Evolutionary conservation across 2,797 vertebrate species (phyloP), one percentile per base, ranked within the genome.

Genomic region (Meda fulgida): DNA sequence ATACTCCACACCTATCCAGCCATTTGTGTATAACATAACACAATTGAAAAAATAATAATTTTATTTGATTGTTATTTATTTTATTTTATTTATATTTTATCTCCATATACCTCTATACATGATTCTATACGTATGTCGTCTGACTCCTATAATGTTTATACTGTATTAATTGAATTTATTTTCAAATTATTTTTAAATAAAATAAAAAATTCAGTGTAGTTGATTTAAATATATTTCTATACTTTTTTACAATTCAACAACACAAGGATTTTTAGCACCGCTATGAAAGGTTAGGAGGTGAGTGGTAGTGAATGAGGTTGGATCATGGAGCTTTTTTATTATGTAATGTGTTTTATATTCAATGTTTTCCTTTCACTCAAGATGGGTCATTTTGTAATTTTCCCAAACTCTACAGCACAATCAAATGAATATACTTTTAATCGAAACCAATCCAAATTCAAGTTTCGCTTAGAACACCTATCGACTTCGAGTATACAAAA

Each of bases 381-480:
- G 36, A 38, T 6, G 18, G 38, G 51, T 13, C 60, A 65, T 65
- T 78, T 69, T 46, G 63, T 69, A 75, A 73, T 65, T 65, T 58
- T 16, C 38, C 53, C 46, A 69, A 81, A 60, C 19, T 77, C 34
- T 48, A 4, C 18, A 78, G 38, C 31, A 81, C 63, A 77, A 78
- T 70, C 38, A 29, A 69, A 70, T 48, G 16, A 81, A 78, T 29
- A 78, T 11, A 16, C 79, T 77, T 81, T 48, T 29, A 82, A 60
- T 43, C 23, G 7, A 85, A 65, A 51, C 26, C 81, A 23, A 13
- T 31, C 51, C 13, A 60, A n/a, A 8, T 66, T 63, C 11, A n/a
- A n/a, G n/a, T n/a, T n/a, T n/a, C n/a, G n/a, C n/a, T n/a, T n/a
- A n/a, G n/a, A n/a, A n/a, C n/a, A n/a, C n/a, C n/a, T n/a, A n/a